These are phyloP conservation scores for Scortum barcoo DNA, from an alignment of 2,113 vertebrate species.

Conservation along the genomic window DNA sequence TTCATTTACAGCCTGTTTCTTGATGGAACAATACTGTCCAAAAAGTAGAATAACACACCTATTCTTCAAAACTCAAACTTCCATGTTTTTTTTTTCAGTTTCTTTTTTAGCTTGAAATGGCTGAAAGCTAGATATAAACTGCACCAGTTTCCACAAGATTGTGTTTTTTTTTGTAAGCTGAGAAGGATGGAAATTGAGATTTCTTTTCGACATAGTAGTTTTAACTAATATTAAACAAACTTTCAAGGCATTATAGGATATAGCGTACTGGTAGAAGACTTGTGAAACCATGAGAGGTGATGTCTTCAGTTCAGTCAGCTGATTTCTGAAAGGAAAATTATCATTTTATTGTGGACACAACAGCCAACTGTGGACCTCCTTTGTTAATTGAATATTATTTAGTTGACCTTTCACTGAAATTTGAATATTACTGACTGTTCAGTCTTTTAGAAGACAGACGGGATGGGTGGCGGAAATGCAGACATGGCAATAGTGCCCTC, in stretches of 20 bases:
- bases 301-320: background rate
- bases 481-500: conserved; percentile 1
- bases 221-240: background rate
- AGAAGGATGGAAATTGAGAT: background rate
- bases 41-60: no score
- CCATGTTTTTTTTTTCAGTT: no score
- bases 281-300: background rate
- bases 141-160: background rate
- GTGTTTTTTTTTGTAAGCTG: background rate
- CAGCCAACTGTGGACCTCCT: background rate
- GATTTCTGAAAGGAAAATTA: background rate
- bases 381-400: background rate
- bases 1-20: no score
- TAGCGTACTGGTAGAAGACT: no score
- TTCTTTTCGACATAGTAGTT: background rate
- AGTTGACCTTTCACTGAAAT: background rate
- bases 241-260: background rate
- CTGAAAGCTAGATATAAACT: background rate
- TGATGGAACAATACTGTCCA: no score
- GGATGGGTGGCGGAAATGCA: background rate
- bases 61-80: no score
- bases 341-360: background rate
- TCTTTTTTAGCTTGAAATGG: background rate
- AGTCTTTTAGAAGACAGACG: background rate
- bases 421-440: background rate